These are phyloP conservation scores for Odontocolon sp. DNA, from an alignment of 2,888 invertebrate species.

Conservation along the genomic window DNA sequence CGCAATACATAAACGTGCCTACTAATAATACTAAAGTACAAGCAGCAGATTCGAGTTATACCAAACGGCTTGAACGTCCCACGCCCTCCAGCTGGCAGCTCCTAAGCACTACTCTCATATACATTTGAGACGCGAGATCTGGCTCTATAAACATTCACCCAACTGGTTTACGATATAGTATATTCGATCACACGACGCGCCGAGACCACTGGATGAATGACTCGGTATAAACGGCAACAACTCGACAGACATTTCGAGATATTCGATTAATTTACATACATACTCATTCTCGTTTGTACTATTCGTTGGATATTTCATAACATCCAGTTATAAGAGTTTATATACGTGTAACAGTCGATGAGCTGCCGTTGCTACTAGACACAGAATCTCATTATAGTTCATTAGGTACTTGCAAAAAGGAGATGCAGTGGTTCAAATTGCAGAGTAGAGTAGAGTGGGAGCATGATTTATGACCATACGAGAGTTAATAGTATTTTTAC, in stretches of 20 bases:
- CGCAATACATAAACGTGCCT: not conserved
- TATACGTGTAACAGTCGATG: conserved; percentile 8
- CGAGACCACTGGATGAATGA: conserved; percentile 41
- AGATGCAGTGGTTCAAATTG: too few species aligned
- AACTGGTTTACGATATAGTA: conserved; percentile 45
- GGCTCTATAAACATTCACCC: conserved; percentile 47
- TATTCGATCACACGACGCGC: conserved; percentile 6
- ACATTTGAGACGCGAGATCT: conserved; percentile 20
- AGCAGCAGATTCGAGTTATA: not conserved
- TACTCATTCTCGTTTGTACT: conserved; percentile 1
- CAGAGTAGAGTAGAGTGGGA: too few species aligned
- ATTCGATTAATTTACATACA: conserved; percentile 50
- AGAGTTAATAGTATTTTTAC: too few species aligned
- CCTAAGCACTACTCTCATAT: conserved; percentile 39
- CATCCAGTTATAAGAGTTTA: not conserved
- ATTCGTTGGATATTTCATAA: too few species aligned
- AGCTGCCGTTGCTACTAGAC: conserved; percentile 7
- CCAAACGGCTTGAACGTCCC: conserved; percentile 29
- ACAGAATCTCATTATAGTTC: not conserved
- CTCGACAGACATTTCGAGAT: conserved; percentile 33
- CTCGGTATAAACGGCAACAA: conserved; percentile 31
- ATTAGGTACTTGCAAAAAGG: too few species aligned
- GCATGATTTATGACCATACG: too few species aligned
- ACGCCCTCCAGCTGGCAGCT: conserved; percentile 47
- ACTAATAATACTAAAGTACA: not conserved